Base-by-base conservation (phyloP, 2,797 vertebrate genomes). In the Malurus leucopterus region DNA sequence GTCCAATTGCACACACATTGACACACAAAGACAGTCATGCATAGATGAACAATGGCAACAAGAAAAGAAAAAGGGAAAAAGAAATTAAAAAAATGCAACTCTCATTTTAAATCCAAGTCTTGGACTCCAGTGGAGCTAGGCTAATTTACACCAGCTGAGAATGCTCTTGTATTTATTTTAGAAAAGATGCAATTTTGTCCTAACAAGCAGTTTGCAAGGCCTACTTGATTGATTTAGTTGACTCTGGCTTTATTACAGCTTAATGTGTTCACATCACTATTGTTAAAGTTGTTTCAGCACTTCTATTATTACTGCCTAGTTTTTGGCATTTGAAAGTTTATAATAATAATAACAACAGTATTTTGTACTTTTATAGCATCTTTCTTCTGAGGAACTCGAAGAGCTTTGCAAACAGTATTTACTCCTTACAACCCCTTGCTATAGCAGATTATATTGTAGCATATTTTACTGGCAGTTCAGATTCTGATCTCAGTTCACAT, bases 281-380 rank as follows among this genome's bases (percentile, higher is more conserved):
- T 95, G 94, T 95, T 95, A 92, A 90, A 95, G 87, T 94, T 93
- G 89, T 94, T 95, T 95, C 92, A 95, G 89, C 95, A 93, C 94
- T 95, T 95, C 93, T 95, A 94, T 95, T 94, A 95, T 95, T 95
- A 92, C 85, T 85, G 92, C 57, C 83, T 94, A 86, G 89, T 76
- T 94, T 94, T 87, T 95, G 93, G 90, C 93, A 92, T 94, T 93
- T 90, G 72, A 65, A 91, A 94, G 86, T 95, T 95, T 84, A 84
- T 91, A 92, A 92, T 92, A 95, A 95, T 95, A 94, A 93, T 89
- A 92, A 93, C 75, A 90, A 78, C 79, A 92, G 65, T 81, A 71
- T 95, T 95, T 93, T 95, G 84, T 88, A 90, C 91, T 94, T 95
- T 95, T 95, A 95, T 94, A 92, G 91, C 84, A 89, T 94, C 90